These are phyloP conservation scores for Crotophaga sulcirostris DNA, from an alignment of 2,113 vertebrate species.

Conservation along the genomic window DNA sequence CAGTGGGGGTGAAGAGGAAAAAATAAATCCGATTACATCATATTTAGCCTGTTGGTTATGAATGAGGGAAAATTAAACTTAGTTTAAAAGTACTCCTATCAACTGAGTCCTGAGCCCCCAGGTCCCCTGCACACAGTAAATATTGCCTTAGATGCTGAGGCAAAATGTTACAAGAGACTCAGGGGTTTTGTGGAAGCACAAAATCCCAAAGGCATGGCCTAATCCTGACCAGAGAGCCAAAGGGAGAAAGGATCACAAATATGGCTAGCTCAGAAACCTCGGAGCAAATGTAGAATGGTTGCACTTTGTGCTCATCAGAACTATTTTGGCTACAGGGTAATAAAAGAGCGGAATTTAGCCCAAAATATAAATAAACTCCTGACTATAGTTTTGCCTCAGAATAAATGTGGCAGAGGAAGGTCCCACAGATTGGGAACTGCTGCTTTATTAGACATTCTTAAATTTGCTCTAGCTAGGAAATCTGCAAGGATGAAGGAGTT, in stretches of 20 bases:
- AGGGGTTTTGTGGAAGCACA: not conserved
- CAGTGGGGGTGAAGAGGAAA: constrained; percentile 66
- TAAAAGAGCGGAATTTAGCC: not conserved
- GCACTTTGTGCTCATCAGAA: not conserved
- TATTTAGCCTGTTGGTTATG: constrained; percentile 20
- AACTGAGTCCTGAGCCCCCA: not conserved
- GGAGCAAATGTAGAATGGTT: not conserved
- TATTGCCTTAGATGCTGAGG: not conserved
- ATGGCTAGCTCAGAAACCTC: not conserved
- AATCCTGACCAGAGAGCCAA: not conserved
- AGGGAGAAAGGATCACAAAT: not conserved
- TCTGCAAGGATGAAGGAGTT: not conserved
- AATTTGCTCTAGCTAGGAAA: not conserved
- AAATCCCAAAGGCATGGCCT: not conserved
- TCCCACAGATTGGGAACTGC: not conserved
- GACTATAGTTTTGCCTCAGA: not conserved
- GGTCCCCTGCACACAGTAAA: not conserved
- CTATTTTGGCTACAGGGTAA: not conserved
- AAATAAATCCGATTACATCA: constrained; percentile 69
- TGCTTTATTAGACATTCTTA: not conserved
- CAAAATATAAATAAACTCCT: not conserved
- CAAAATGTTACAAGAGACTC: not conserved
- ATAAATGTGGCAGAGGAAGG: not conserved
- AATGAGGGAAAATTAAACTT: constrained; percentile 45
- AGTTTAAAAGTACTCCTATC: constrained; percentile 4